A percentile compares a stretch with the other conserved stretches of the same genome.
Conservation (phyloP, 2,797 vertebrate species). For the Gymnoscopelus microlampas region DNA sequence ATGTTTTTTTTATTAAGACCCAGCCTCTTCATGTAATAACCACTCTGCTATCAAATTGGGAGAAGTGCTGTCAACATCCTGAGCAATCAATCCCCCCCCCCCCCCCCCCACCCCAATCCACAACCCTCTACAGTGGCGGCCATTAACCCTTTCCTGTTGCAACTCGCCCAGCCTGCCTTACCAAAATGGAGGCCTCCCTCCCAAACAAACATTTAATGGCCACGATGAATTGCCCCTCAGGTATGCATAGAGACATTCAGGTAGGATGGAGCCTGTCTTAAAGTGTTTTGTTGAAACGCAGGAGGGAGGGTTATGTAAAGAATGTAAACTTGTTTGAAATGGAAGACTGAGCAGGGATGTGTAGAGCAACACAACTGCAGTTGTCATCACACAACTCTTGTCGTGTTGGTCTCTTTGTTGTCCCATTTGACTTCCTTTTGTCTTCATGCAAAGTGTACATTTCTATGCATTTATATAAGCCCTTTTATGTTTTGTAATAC, state of each 20-base stretch:
- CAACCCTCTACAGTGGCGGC: slow-evolving; percentile 66
- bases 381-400: slow-evolving; percentile 2
- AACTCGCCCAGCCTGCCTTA: slow-evolving; percentile 74
- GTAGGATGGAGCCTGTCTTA: slow-evolving; percentile 29
- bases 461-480: too few relatives aligned
- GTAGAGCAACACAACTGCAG: not conserved
- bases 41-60: slow-evolving; percentile 75
- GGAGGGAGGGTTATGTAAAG: slow-evolving; percentile 50
- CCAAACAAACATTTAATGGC: slow-evolving; percentile 68
- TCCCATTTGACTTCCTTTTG: too few relatives aligned
- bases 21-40: slow-evolving; percentile 74
- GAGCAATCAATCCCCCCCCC: slow-evolving; percentile 74
- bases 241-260: slow-evolving; percentile 57
- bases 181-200: slow-evolving; percentile 77
- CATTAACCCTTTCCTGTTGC: slow-evolving; percentile 79
- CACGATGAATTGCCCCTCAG: slow-evolving; percentile 63
- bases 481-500: too few relatives aligned
- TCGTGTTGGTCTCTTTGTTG: not conserved
- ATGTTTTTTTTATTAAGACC: slow-evolving; percentile 67
- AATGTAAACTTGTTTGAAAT: slow-evolving; percentile 47
- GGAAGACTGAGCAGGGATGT: slow-evolving; percentile 7
- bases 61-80: slow-evolving; percentile 80
- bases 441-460: too few relatives aligned
- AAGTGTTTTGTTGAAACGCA: slow-evolving; percentile 36
- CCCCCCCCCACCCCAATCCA: slow-evolving; percentile 52